Evolutionary conservation across 1,140 invertebrate genomes (phyloP).

Genomic region (Apis dorsata): DNA sequence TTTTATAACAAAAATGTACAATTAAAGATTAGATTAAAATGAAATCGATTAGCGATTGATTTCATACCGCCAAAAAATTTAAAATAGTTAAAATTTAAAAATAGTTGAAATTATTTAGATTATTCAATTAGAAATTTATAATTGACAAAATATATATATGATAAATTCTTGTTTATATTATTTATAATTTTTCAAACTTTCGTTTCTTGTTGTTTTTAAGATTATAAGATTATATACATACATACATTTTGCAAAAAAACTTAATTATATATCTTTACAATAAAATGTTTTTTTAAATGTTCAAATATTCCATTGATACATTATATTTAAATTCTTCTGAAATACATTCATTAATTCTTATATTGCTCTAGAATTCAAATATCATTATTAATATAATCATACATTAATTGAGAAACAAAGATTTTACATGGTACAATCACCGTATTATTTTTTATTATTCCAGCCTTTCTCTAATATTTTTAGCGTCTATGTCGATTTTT

Average conservation of each 20-base stretch:
- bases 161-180: neutral
- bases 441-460: neutral
- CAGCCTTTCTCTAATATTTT: constrained; percentile 13
- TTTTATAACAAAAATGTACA: constrained; percentile 21
- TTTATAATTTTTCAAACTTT: too few relatives aligned
- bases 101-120: neutral
- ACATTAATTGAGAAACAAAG: neutral
- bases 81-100: neutral
- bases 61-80: neutral
- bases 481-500: neutral
- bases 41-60: constrained; percentile 3
- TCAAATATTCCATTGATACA: neutral
- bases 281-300: neutral
- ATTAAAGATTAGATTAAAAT: constrained; percentile 1
- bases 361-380: constrained; percentile 18
- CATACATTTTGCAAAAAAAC: neutral
- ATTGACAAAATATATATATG: neutral
- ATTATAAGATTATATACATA: neutral
- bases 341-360: constrained; percentile 25
- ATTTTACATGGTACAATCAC: constrained; percentile 16
- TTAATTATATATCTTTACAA: too few relatives aligned
- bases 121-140: neutral
- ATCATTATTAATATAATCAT: neutral
- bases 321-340: neutral
- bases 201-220: too few relatives aligned